These are phyloP conservation scores for Apotomis turbidana DNA, from an alignment of 2,888 invertebrate genomes.

Conservation along the genomic window DNA sequence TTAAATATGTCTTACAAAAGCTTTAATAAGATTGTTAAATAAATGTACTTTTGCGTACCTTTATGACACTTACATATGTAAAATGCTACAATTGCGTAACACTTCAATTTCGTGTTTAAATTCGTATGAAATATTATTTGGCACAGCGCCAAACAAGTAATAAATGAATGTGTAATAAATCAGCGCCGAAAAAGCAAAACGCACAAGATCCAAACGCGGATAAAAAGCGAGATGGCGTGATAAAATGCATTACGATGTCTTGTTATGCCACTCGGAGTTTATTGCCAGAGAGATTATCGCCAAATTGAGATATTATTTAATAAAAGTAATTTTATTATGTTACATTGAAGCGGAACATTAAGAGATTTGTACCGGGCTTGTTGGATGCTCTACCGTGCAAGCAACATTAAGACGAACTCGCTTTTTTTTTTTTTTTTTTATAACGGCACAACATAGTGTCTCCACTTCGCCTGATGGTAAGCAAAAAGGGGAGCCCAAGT, in stretches of 20 bases:
- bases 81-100: neutral
- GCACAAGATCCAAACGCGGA: conserved; percentile 23
- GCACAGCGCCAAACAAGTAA: conserved; percentile 32
- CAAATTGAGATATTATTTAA: conserved; percentile 37
- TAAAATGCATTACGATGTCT: conserved; percentile 40
- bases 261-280: conserved; percentile 39
- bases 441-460: too few relatives aligned
- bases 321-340: conserved; percentile 23
- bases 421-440: too few relatives aligned
- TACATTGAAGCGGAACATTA: conserved; percentile 3
- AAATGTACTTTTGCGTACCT: too few relatives aligned
- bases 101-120: neutral
- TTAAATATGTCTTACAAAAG: too few relatives aligned
- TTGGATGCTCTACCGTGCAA: conserved; percentile 13
- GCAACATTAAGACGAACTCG: neutral
- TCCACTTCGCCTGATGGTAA: too few relatives aligned
- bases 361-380: neutral
- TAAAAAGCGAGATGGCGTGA: conserved; percentile 37
- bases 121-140: conserved; percentile 29
- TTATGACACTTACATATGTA: neutral
- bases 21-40: too few relatives aligned
- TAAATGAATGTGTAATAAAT: conserved; percentile 35
- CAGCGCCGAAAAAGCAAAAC: conserved; percentile 31
- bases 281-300: conserved; percentile 33
- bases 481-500: too few relatives aligned